Evolutionary conservation across 1,140 invertebrate species (phyloP), one percentile per base, ranked within the genome.

Genomic region (Armadillidium nasatum): DNA sequence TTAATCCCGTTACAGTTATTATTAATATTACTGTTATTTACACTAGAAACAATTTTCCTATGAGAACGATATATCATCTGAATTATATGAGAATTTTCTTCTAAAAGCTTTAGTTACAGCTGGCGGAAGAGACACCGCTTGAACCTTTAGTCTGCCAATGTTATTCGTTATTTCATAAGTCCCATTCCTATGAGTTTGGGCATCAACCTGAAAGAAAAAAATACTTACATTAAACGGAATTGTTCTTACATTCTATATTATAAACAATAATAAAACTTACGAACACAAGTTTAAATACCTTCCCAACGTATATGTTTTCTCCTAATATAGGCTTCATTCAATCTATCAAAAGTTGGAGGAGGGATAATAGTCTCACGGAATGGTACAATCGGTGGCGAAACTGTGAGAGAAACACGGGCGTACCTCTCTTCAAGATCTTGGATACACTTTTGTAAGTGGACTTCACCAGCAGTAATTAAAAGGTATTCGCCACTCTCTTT

Each of bases 401-500:
- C 94, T 80, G 91, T 91, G 10, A 99, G 87, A 54, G 94, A 90
- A 75, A 97, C 89, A 84, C 94, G 94, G 0, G 94, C 94, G 44
- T 82, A 89, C 85, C 87, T 67, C 80, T 90, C 85, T 78, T 83
- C 84, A 10, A 99, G 86, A 87, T 97, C 94, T 81, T 93, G 90
- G 0, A 96, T 83, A 87, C 98, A 99, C 82, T 95, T 91, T 84
- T 98, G 93, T 46, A 99, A 87, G 87, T 99, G 98, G 9, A 99
- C 94, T 87, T 99, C 96, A 0, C 98, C 98, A 10, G 96, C 93
- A 0, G 97, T 98, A 4, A 94, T 89, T n/a, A 99, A 87, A 0
- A 99, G 93, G 83, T 97, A 91, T 85, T 99, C 96, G 0, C 98
- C 98, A 10, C 91, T 96, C 83, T 97, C 93, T 86, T 97, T 94